A percentile compares a stretch with the other conserved stretches of the same genome.
phyloP scores from a whole-genome alignment of 2,888 invertebrate species.

The Lasioglossum lativentre region DNA sequence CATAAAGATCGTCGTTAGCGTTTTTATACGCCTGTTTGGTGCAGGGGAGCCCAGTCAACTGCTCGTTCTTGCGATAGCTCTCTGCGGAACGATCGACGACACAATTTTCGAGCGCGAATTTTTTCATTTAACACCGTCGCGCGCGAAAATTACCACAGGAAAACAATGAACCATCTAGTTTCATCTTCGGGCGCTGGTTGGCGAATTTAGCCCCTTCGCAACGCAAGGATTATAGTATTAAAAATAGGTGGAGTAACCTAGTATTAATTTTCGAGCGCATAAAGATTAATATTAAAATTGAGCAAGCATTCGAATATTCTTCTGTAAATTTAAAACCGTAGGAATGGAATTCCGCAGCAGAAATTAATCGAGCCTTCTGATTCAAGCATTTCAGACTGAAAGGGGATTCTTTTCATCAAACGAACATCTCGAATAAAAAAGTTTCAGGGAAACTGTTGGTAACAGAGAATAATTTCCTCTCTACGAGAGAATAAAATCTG shows the following conservation, averaged over 20 bases:
- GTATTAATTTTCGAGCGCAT: neutral
- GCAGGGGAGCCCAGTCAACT: constrained; percentile 20
- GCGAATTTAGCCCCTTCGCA: too few relatives aligned
- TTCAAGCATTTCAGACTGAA: neutral
- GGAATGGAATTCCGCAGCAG: neutral
- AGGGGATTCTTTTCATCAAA: neutral
- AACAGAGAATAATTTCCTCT: neutral
- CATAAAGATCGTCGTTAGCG: constrained; percentile 54
- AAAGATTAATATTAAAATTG: neutral
- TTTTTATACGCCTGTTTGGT: constrained; percentile 37
- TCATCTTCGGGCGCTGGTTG: neutral
- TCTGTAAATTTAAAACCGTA: neutral
- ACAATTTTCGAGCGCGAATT: neutral
- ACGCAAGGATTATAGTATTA: too few relatives aligned
- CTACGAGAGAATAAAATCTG: neutral
- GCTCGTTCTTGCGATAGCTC: constrained; percentile 18
- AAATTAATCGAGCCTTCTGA: neutral
- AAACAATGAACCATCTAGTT: neutral
- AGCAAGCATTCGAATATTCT: neutral
- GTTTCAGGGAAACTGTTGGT: neutral
- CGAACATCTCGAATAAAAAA: neutral
- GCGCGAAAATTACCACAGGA: neutral
- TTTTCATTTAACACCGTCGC: neutral
- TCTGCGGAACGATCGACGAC: neutral
- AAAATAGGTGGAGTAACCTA: too few relatives aligned